Conservation (phyloP, 30 jellyfish, hydroid and myxozoan genomes). For the Hydractinia symbiolongicarpus region DNA sequence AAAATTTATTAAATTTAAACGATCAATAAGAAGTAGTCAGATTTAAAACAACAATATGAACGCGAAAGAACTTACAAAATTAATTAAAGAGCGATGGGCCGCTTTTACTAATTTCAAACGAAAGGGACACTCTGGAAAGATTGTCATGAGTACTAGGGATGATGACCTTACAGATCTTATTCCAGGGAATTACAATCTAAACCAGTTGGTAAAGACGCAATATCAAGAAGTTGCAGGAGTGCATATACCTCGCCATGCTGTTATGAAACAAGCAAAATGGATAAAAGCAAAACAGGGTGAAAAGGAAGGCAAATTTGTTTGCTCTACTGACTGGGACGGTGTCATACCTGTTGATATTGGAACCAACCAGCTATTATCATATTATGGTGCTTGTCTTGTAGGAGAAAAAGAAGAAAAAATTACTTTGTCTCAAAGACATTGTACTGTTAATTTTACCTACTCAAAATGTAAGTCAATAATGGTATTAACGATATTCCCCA, state of each 20-base stretch:
- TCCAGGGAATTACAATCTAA: conserved; percentile 2
- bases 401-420: conserved; percentile 5
- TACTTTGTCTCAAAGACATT: conserved; percentile 2
- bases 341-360: conserved; percentile 1
- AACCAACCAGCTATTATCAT: background rate
- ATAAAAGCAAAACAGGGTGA: background rate
- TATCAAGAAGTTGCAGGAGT: background rate
- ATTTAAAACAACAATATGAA: background rate
- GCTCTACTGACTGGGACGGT: conserved; percentile 9
- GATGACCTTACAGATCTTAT: background rate
- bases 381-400: conserved; percentile 1
- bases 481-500: too few relatives aligned
- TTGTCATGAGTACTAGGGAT: background rate
- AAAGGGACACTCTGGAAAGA: background rate
- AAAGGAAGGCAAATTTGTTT: background rate
- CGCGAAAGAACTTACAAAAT: background rate
- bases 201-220: conserved; percentile 6
- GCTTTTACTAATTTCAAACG: background rate
- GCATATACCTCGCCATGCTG: background rate
- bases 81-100: background rate
- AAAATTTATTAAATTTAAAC: too few relatives aligned
- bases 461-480: background rate
- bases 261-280: background rate
- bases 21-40: too few relatives aligned
- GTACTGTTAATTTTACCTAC: conserved; percentile 14